phyloP scores from a whole-genome alignment of 1,140 invertebrate species.

The Drosophila gunungcola region DNA sequence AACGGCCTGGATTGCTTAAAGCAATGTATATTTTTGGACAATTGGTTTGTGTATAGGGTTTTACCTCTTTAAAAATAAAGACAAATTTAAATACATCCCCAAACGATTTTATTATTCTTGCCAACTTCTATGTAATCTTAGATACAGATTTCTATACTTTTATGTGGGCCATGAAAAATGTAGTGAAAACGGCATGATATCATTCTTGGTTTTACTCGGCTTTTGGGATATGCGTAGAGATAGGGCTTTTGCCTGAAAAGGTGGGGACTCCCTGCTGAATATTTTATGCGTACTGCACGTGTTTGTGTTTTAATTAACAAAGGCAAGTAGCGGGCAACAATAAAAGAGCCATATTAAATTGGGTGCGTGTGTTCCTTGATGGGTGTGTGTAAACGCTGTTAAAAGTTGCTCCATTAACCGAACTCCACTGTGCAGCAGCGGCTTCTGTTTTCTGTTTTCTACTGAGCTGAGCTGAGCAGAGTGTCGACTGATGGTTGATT shows the following conservation, averaged over 20 bases:
- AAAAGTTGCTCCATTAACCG: conserved; percentile 62
- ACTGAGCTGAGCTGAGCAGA: neutral
- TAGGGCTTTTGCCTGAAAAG: conserved; percentile 11
- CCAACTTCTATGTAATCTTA: neutral
- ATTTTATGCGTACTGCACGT: conserved; percentile 77
- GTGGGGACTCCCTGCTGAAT: conserved; percentile 56
- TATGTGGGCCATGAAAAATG: conserved; percentile 18
- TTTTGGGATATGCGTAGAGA: conserved; percentile 9
- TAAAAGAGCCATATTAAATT: conserved; percentile 77
- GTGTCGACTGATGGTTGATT: conserved; percentile 39
- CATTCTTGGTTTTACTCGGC: conserved; percentile 2
- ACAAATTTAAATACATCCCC: neutral
- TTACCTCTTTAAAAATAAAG: too few species aligned
- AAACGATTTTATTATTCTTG: neutral
- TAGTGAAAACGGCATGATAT: conserved; percentile 31
- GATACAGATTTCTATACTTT: conserved; percentile 19
- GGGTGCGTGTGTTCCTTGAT: conserved; percentile 29
- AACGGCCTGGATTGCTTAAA: neutral
- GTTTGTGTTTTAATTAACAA: conserved; percentile 84
- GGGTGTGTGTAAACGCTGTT: conserved; percentile 45
- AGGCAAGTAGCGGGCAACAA: conserved; percentile 62
- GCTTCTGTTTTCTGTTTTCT: conserved; percentile 26
- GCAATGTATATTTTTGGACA: neutral
- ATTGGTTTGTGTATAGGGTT: neutral
- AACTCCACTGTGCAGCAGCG: conserved; percentile 33